Percentiles rank a stretch among this genome's conserved stretches.
These are phyloP conservation scores for Chelonia mydas DNA, from an alignment of 2,797 vertebrate species.

Conservation along the genomic window DNA sequence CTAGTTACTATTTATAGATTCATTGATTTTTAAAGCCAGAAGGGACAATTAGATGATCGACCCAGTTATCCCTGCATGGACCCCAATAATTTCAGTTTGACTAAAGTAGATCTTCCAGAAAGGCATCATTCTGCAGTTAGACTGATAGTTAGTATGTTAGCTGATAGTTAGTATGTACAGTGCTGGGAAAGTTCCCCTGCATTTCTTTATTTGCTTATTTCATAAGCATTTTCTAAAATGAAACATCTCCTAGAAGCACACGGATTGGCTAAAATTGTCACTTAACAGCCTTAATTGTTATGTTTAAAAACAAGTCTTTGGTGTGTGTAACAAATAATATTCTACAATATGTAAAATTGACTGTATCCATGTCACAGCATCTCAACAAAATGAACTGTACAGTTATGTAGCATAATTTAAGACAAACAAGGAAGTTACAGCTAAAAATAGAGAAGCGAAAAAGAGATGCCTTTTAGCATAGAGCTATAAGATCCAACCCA, in stretches of 20 bases:
- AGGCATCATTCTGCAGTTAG: not conserved
- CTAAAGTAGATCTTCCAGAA: not conserved
- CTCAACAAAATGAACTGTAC: not conserved
- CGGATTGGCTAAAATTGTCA: not conserved
- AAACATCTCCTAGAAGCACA: not conserved
- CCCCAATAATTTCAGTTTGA: not conserved
- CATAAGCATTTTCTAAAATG: not conserved
- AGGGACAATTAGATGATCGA: not conserved
- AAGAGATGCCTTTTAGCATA: conserved; percentile 9
- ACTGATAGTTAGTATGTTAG: not conserved
- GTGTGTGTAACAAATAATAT: conserved; percentile 9
- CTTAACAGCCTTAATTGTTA: not conserved
- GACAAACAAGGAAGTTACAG: conserved; percentile 1
- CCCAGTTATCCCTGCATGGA: not conserved
- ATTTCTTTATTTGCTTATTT: not conserved
- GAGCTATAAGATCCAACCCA: conserved; percentile 15
- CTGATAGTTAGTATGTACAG: not conserved
- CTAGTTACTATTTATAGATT: not conserved
- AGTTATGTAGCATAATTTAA: not conserved
- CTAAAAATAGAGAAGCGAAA: not conserved
- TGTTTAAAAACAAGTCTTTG: not conserved
- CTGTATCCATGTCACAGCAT: not conserved
- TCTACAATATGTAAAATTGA: not conserved
- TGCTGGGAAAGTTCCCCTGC: not conserved
- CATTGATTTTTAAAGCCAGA: not conserved